Evolutionary conservation across 2,888 invertebrate species (phyloP).

Genomic region (Ophioninae sp.): DNA sequence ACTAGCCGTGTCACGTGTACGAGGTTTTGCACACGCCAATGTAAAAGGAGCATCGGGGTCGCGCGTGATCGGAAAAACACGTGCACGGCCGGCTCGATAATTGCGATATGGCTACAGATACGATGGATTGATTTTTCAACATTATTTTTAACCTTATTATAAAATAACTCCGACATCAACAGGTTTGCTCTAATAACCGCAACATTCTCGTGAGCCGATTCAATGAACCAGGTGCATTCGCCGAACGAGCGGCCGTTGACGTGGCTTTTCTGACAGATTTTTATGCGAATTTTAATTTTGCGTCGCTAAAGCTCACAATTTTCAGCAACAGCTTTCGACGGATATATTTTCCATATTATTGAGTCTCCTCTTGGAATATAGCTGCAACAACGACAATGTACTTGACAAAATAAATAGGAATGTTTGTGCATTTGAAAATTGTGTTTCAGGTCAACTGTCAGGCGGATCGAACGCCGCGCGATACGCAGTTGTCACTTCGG

Average conservation of each 20-base stretch:
- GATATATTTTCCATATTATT: no score
- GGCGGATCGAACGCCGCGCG: conserved; percentile 24
- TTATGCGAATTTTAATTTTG: no score
- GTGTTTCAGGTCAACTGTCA: conserved; percentile 15
- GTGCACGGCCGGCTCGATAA: conserved; percentile 53
- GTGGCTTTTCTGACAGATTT: no score
- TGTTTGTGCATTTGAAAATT: background rate
- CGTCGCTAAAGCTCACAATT: no score
- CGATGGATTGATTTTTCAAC: background rate
- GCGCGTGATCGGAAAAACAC: conserved; percentile 60
- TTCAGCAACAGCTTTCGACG: no score
- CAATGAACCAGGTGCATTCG: no score
- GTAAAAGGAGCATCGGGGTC: conserved; percentile 36
- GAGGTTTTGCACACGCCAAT: conserved; percentile 29
- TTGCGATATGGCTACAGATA: conserved; percentile 17
- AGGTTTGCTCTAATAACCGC: background rate
- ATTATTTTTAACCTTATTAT: background rate
- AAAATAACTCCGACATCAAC: background rate
- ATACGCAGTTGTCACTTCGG: conserved; percentile 4
- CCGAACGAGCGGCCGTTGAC: no score
- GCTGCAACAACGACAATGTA: no score
- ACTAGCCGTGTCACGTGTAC: conserved; percentile 46
- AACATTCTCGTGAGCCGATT: background rate
- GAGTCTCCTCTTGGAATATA: no score
- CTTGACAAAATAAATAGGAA: no score